A percentile compares a stretch with the other conserved stretches of the same genome.
phyloP scores from a whole-genome alignment of 2,797 vertebrate species.

The Acomys russatus region DNA sequence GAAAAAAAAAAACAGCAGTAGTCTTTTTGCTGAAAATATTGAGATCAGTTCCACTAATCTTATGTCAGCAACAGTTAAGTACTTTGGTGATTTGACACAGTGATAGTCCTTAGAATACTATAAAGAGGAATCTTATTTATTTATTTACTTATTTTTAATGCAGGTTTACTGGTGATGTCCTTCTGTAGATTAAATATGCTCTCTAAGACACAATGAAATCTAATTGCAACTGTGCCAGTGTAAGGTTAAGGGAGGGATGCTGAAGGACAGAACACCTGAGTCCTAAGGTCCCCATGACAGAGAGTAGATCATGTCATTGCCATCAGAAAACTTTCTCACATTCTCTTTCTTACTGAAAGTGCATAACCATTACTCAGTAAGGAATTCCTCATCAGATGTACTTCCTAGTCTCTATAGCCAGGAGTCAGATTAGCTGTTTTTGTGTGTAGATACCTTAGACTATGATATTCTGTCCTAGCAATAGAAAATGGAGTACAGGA shows the following conservation, averaged over 20 bases:
- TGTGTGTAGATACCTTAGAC: not conserved
- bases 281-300: not conserved
- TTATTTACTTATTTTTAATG: not conserved
- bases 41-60: conserved; percentile 80
- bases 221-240: not conserved
- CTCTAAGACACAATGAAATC: not conserved
- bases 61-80: conserved; percentile 86
- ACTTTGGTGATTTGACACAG: conserved; percentile 89
- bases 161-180: not conserved
- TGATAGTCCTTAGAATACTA: conserved; percentile 90
- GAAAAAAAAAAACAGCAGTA: conserved; percentile 90
- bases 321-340: not conserved
- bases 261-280: not conserved
- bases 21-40: conserved; percentile 86
- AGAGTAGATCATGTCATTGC: not conserved
- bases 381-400: not conserved
- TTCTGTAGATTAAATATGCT: not conserved
- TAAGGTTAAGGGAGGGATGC: not conserved
- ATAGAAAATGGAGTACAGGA: not conserved
- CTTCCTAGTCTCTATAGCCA: not conserved
- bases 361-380: not conserved
- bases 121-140: conserved; percentile 78
- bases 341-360: not conserved
- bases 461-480: not conserved
- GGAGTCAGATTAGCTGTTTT: not conserved